Conservation (phyloP, 2,888 invertebrate species). For the Amiota communis region DNA sequence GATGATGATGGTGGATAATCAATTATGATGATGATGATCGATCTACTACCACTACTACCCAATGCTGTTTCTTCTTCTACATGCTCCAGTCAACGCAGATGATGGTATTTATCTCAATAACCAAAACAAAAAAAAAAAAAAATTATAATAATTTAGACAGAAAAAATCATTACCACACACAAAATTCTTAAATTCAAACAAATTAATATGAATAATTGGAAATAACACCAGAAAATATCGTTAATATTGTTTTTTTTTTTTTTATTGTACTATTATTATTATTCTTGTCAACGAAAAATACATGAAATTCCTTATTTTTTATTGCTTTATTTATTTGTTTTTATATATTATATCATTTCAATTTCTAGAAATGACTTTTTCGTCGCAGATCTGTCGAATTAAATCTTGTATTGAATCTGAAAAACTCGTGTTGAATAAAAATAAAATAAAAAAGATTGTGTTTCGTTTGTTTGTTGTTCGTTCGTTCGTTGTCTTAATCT, state of each 20-base stretch:
- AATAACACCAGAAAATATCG: constrained; percentile 45
- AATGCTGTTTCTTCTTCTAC: constrained; percentile 31
- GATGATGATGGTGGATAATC: neutral
- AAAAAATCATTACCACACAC: constrained; percentile 57
- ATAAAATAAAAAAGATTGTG: constrained; percentile 2
- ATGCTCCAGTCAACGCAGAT: constrained; percentile 50
- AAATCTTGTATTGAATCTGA: constrained; percentile 21
- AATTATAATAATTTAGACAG: constrained; percentile 51
- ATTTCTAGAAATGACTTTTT: constrained; percentile 51
- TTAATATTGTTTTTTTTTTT: constrained; percentile 35
- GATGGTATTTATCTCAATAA: constrained; percentile 72
- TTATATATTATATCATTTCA: too few relatives aligned
- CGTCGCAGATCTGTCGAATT: constrained; percentile 41
- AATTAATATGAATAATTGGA: constrained; percentile 53
- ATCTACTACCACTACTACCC: neutral
- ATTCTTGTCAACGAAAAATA: constrained; percentile 43
- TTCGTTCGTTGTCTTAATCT: neutral
- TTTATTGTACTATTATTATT: constrained; percentile 50
- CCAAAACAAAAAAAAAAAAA: constrained; percentile 51
- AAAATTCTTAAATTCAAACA: constrained; percentile 62
- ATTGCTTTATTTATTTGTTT: too few relatives aligned
- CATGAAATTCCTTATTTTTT: constrained; percentile 20
- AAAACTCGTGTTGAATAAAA: constrained; percentile 10
- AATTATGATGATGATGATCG: neutral
- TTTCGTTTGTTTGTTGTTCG: neutral